Base-by-base conservation (phyloP, 2,888 invertebrate species). In the Dascillus cervinus region DNA sequence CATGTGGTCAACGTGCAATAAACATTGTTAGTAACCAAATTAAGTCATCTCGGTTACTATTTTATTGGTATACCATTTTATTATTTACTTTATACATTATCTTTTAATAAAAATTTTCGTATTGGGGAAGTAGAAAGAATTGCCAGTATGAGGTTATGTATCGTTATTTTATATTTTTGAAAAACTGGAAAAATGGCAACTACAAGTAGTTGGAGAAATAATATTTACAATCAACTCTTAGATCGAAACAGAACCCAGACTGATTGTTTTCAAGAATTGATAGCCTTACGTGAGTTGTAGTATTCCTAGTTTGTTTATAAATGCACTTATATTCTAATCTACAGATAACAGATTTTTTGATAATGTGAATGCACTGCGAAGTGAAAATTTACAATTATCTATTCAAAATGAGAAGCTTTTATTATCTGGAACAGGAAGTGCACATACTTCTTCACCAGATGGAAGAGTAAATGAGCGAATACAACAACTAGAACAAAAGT, bases 311-410 rank as follows among this genome's bases (percentile, higher is more conserved):
- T 42, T 39, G 34, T 30, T 32, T 45, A 14, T 22, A 36, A 38
- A 14, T 26, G 26, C 26, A 9, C 23, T 15, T 14, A 24, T 11
- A 4, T 14, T 24, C 33, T 43, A 23, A 41, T 45, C 72, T 73
- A 37, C 67, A 91, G 92, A 92, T 65, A 90, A 86, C 64, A 78
- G 83, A 47, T 67, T 92, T 25, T 85, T 89, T 64, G 92, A 94
- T 58, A 81, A 74, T 64, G 79, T 83, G 11, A 84, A 85, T 51
- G 76, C 81, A 22, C 64, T 92, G 32, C 79, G 83, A 55, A 72
- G 79, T 46, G 88, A 91, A 66, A 92, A 91, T 62, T 69, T 89
- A 13, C 87, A 89, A 46, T 67, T 92, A 17, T 83, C 85, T 6
- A 76, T 92, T 39, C 82, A 87, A 48, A 84, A 87, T 68, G 91